These are phyloP conservation scores for Catamblyrhynchus diadema DNA, from an alignment of 2,797 vertebrate species.

Conservation along the genomic window DNA sequence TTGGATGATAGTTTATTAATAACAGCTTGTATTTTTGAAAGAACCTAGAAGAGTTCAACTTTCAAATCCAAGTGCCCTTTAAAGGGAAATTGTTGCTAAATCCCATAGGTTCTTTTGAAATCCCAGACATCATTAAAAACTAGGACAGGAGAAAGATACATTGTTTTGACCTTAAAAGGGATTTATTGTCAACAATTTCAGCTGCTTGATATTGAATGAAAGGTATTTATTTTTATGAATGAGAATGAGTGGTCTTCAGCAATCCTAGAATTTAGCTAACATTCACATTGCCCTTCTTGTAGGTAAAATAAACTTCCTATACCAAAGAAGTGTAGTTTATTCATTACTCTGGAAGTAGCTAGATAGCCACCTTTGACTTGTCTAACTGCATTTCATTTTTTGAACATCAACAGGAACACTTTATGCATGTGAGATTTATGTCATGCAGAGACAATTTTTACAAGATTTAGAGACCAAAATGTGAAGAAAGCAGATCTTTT, in stretches of 20 bases:
- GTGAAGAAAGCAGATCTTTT: background rate
- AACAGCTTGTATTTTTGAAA: conserved; percentile 48
- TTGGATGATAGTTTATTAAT: conserved; percentile 47
- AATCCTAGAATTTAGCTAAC: background rate
- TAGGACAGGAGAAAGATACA: background rate
- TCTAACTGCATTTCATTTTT: background rate
- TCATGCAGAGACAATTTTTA: background rate
- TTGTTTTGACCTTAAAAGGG: background rate
- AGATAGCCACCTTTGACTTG: background rate
- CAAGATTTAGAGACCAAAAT: background rate
- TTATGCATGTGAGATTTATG: background rate
- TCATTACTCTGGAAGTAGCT: background rate
- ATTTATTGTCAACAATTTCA: background rate
- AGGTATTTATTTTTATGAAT: background rate
- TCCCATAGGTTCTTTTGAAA: conserved; percentile 28
- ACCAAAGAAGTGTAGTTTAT: background rate
- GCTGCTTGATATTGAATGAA: background rate
- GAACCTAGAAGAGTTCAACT: conserved; percentile 3
- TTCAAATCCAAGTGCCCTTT: conserved; percentile 2
- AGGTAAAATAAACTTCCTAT: background rate
- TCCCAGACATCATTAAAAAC: conserved; percentile 11
- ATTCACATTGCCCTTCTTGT: background rate
- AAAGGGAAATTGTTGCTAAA: conserved; percentile 42
- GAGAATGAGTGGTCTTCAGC: background rate
- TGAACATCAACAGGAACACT: background rate